Conservation (phyloP, 1,140 invertebrate genomes). For the Copidosoma floridanum region DNA sequence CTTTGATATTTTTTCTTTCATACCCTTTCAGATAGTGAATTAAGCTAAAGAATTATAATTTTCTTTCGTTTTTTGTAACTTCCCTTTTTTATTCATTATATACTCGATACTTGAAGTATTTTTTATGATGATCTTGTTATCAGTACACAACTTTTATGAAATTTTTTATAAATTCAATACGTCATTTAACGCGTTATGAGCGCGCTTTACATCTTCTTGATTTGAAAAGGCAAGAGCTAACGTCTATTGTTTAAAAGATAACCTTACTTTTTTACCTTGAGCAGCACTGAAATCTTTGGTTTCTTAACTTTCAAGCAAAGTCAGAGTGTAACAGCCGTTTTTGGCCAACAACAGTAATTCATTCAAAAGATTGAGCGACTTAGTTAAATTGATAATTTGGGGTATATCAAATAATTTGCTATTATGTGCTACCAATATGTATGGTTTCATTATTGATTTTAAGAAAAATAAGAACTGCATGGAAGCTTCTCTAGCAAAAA, state of each 20-base stretch:
- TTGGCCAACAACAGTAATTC: background rate
- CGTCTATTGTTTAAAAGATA: background rate
- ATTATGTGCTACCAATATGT: constrained; percentile 1
- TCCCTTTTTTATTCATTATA: background rate
- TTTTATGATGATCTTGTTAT: background rate
- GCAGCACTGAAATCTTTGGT: background rate
- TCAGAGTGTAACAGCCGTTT: background rate
- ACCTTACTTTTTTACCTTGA: background rate
- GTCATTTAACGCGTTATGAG: background rate
- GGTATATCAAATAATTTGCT: background rate
- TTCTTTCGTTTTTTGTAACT: background rate
- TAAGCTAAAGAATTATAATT: background rate
- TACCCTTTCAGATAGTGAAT: background rate
- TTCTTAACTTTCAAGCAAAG: background rate
- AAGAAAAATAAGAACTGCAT: background rate
- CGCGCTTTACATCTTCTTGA: background rate
- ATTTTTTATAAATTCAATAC: background rate
- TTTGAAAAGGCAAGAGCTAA: background rate
- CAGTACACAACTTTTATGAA: background rate
- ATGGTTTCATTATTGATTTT: background rate
- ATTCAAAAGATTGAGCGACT: background rate
- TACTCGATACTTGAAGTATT: background rate
- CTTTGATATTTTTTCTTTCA: background rate
- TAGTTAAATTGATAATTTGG: background rate
- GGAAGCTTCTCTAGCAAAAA: background rate